Base-by-base conservation (phyloP, 1,140 invertebrate genomes). In the Lepidostoma basale region DNA sequence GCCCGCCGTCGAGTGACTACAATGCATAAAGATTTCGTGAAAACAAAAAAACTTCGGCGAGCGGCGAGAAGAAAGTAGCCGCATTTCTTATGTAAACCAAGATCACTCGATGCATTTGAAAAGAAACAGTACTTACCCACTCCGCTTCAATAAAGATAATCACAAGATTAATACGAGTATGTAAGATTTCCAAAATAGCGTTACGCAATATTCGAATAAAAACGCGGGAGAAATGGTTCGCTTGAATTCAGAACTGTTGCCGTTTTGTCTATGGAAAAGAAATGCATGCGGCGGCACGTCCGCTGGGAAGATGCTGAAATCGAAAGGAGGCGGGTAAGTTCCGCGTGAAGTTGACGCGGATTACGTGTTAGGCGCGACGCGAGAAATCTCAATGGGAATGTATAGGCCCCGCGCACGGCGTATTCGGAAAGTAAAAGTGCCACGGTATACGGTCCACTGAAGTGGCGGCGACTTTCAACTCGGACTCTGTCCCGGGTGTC, bases 381-480 rank as follows among this genome's bases (percentile, higher is more conserved):
- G 47, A 66, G 63, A 66, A 66, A 66, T 66, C 63, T 66, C 12
- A 56, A 66, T 56, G 52, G 58, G 47, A 66, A 49, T 49, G 49
- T 58, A 66, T 66, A 30, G 63, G 47, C 23, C 26, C 20, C 36
- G 30, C 18, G 47, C 23, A 39, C 20, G 44, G 42, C 40, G 30
- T 33, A n/a, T 54, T 63, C n/a, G n/a, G 69, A 71, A 71, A 71
- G 69, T 71, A 71, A 71, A 71, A 71, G 69, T 71, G 52, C 25
- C 49, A 59, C 63, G n/a, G n/a, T n/a, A n/a, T n/a, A n/a, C 58
- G 69, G 64, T 71, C 69, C 69, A 71, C 59, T 40, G 58, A 26
- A 30, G 30, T 36, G 69, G 60, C 39, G 33, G 64, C 69, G 63
- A 71, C 69, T 71, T 71, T 71, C 69, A 62, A 67, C 59, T 66